Evolutionary conservation across 2,113 vertebrate species (phyloP), one percentile per base, ranked within the genome.

Genomic region (Microtus ochrogaster): DNA sequence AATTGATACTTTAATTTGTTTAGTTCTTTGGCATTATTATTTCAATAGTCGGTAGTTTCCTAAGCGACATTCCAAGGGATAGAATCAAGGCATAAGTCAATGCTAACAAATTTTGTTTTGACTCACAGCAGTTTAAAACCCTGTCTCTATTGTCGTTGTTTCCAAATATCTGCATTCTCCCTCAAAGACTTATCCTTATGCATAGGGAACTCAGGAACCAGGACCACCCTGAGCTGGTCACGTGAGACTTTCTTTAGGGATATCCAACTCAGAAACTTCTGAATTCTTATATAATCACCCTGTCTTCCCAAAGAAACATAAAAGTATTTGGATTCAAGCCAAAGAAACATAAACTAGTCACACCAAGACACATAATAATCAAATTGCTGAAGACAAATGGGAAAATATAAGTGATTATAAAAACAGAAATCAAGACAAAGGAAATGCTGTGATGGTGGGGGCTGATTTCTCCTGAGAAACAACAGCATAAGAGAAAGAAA

Each of bases 1-100:
- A 97, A 96, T 90, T 49, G 94, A 95, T 97, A 19, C 58, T 79
- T 92, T 93, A 95, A 96, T 96, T 93, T 92, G 74, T 91, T 86
- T 90, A 95, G 78, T 41, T 94, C 63, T 52, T 92, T 47, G 58
- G n/a, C 58, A 90, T 95, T 95, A 90, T 94, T 95, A 84, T 94
- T 95, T 97, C 41, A 85, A 81, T 90, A 95, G 84, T 95, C 90
- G 84, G 0, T 97, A 74, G 68, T 95, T 97, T 95, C 90, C 92
- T 49, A 93, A 92, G 94, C 83, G 86, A 84, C 8, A 84, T 68
- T 26, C 33, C 90, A 65, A 77, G 63, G 55, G 26, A 74, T 95
- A 78, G 92, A 95, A 97, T 89, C 74, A 94, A 92, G 79, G 41
- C 76, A 47, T 97, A 95, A 88, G 96, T 97, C 94, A 96, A 47